Evolutionary conservation across 2,888 invertebrate genomes (phyloP).

Genomic region (Oxyteleia sp.): DNA sequence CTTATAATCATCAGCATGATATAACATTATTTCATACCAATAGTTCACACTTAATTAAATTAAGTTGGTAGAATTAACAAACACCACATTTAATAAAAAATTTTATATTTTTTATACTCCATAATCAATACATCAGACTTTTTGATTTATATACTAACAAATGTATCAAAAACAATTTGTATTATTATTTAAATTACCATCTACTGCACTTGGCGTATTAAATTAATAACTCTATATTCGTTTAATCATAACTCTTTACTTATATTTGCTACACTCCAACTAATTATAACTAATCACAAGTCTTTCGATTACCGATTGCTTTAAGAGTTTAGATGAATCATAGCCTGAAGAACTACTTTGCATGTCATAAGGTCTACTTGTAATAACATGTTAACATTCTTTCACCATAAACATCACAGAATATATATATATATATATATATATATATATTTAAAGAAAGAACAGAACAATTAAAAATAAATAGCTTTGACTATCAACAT

Average conservation of each 20-base stretch:
- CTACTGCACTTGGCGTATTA: background rate
- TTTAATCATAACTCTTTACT: background rate
- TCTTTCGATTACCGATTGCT: background rate
- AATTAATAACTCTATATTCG: background rate
- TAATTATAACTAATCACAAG: background rate
- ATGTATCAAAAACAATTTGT: background rate
- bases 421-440: too few relatives aligned
- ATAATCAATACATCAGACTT: background rate
- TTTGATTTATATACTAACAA: background rate
- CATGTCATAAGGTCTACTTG: background rate
- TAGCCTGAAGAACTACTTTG: background rate
- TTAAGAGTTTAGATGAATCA: background rate
- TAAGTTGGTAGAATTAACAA: background rate
- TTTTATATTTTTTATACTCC: background rate
- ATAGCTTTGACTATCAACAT: background rate
- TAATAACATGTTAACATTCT: background rate
- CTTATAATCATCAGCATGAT: too few relatives aligned
- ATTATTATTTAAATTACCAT: background rate
- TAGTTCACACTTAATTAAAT: too few relatives aligned
- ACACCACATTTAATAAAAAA: background rate
- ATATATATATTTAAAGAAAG: too few relatives aligned
- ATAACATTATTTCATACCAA: too few relatives aligned
- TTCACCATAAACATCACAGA: too few relatives aligned
- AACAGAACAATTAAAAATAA: too few relatives aligned
- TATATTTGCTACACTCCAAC: background rate